Evolutionary conservation across 2,888 invertebrate species (phyloP), one percentile per base, ranked within the genome.

Genomic region (Nysson spinosus): DNA sequence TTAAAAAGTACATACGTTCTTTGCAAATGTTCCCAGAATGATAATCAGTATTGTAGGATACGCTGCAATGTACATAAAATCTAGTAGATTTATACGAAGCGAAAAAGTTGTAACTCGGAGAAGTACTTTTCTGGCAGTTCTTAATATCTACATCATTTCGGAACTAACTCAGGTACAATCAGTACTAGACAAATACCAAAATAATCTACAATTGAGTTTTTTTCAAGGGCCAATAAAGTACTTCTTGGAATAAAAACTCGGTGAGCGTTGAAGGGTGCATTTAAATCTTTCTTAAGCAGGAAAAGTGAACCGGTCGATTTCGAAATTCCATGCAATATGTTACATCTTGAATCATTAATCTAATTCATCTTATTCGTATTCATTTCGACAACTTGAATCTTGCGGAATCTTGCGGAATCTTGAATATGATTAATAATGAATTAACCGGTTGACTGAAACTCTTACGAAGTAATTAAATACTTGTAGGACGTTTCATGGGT

Each of bases 11-110:
- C n/a, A n/a, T 37, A 44, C 32, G 50, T 40, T 43, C 40, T 34
- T 52, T 40, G 39, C 32, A 57, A 43, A 55, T 28, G 56, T 72
- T 70, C 65, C 63, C 51, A 49, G 49, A 65, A 55, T 64, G 49
- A 64, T 60, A 65, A 81, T 80, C 83, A 82, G 83, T 83, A 83
- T 82, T 83, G 74, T 81, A 81, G 79, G 66, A 74, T 81, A 80
- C 70, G 61, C 72, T 66, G 69, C 64, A 75, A 78, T 78, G 76
- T 81, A 81, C 58, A 73, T 72, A 75, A 73, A 49, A 72, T 47
- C 44, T 37, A 51, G 51, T 68, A 61, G 58, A 54, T 32, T 50
- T 65, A 44, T 42, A 56, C 16, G 34, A 50, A 32, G 19, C 26
- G 28, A 51, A 30, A 46, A 47, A 32, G 14, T 35, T 22, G 35